Percentiles rank a stretch among this genome's conserved stretches.
Evolutionary conservation across 2,797 vertebrate species (phyloP).

Genomic region (Thamnophis elegans): DNA sequence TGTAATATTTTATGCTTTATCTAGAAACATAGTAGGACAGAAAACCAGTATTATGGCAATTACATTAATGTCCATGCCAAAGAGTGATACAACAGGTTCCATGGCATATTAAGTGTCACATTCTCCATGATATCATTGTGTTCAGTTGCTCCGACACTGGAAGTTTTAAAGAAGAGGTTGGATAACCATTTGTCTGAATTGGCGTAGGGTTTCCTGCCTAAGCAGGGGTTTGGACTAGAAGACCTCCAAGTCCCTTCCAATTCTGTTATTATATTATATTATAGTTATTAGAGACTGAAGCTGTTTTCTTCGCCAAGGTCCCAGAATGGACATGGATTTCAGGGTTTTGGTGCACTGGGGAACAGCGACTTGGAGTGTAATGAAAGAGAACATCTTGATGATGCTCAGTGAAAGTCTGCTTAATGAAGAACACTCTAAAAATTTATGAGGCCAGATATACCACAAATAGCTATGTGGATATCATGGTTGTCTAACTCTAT

Average conservation of each 20-base stretch:
- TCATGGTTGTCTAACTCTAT: not conserved
- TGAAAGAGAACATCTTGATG: not conserved
- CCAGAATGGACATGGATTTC: not conserved
- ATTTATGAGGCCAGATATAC: not conserved
- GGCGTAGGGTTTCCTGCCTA: too few species aligned
- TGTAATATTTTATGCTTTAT: not conserved
- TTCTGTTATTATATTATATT: too few species aligned
- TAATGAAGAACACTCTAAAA: not conserved
- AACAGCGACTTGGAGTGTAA: not conserved
- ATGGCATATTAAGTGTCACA: not conserved
- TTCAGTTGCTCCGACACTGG: too few species aligned
- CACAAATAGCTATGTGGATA: not conserved
- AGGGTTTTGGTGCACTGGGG: not conserved
- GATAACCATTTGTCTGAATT: too few species aligned
- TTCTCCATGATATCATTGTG: not conserved
- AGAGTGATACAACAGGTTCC: not conserved
- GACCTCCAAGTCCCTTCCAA: too few species aligned
- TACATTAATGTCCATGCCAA: not conserved
- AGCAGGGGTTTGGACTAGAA: too few species aligned
- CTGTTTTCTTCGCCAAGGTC: not conserved
- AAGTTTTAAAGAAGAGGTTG: too few species aligned
- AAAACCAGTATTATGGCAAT: not conserved
- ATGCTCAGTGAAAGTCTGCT: not conserved
- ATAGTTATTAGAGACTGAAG: not conserved
- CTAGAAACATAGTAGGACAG: not conserved